Base-by-base conservation (phyloP, 1,140 invertebrate species). In the Lordiphosa mommai region DNA sequence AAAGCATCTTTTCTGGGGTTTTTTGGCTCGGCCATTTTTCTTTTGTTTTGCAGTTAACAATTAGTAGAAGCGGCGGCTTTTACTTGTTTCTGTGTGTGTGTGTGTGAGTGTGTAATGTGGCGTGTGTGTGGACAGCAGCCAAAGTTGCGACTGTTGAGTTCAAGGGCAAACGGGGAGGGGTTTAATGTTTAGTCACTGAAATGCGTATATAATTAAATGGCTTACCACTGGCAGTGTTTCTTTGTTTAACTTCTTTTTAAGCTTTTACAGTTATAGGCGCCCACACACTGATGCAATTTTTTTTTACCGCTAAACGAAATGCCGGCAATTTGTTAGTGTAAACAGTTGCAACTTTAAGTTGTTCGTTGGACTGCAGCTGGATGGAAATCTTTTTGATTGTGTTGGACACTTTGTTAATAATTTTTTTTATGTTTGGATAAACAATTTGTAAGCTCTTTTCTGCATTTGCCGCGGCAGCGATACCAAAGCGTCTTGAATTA, bases 1-100 rank as follows among this genome's bases (percentile, higher is more conserved):
- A 56, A 38, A 82, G 61, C 68, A 82, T 69, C 52, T 88, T 88
- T 49, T 88, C 86, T 29, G 86, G 86, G 20, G 86, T 86, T 57
- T 57, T 72, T 79, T 68, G 82, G 59, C 13, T 86, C 76, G 38
- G 86, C 72, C 86, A 86, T 86, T 40, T 38, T 30, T 59, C 27
- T 30, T 13, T 32, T 52, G 5, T 23, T 23, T 23, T 23, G 5
- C 5, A 23, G 4, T 23, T 23, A 4, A 5, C 20, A 23, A 23
- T 34, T 50, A 50, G 48, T 30, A 50, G 44, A 44, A 41, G 58
- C 51, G 50, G 52, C 63, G 60, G 60, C 61, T 55, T 57, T 55
- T 34, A 41, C 34, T 51, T 43, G 14, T n/a, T n/a, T n/a, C n/a
- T n/a, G 34, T 49, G 20, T 51, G 30, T 33, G 27, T 36, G 23